Evolutionary conservation across 2,113 vertebrate species (phyloP), one percentile per base, ranked within the genome.

Genomic region (Ondatra zibethicus): DNA sequence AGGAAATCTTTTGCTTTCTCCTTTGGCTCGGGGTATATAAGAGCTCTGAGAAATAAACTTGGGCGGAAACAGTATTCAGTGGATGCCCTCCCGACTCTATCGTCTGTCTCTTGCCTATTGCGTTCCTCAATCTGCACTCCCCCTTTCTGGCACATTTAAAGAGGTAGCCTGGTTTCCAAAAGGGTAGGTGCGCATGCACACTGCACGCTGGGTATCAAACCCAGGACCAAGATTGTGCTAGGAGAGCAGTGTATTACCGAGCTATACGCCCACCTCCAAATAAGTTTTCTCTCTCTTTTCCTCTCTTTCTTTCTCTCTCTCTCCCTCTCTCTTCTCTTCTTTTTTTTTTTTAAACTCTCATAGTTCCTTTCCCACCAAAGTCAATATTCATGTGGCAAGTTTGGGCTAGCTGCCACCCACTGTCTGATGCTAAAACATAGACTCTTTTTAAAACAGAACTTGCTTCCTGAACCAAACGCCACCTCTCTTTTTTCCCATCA

Each of bases 291-390:
- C 11, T 31, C 33, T 77, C 75, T 78, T 13, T 50, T 29, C 14
- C 45, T 33, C 47, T 78, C 14, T 33, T 5, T 50, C 2, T 52
- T 6, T 17, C 8, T 4, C 25, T 10, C 33, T 13, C 4, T 12
- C 2, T 25, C 14, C 5, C 10, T 8, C 14, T 2, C 55, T 68
- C n/a, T 5, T n/a, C 21, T 25, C 3, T 27, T 3, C 12, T 42
- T 17, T 0, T 11, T 78, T 23, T 78, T 47, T 73, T 29, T 42
- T 7, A 72, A 85, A 14, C 50, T 50, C 33, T 52, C 6, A 17
- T 5, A 33, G 13, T 61, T 93, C 33, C 63, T 77, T 73, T 92
- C 52, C 63, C n/a, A 88, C n/a, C 21, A 95, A 95, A 82, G 78
- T 68, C 25, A 68, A 58, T n/a, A 70, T 91, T 77, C 19, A 36